These are phyloP conservation scores for Cerceris ruficornis DNA, from an alignment of 2,888 invertebrate genomes.

Conservation along the genomic window DNA sequence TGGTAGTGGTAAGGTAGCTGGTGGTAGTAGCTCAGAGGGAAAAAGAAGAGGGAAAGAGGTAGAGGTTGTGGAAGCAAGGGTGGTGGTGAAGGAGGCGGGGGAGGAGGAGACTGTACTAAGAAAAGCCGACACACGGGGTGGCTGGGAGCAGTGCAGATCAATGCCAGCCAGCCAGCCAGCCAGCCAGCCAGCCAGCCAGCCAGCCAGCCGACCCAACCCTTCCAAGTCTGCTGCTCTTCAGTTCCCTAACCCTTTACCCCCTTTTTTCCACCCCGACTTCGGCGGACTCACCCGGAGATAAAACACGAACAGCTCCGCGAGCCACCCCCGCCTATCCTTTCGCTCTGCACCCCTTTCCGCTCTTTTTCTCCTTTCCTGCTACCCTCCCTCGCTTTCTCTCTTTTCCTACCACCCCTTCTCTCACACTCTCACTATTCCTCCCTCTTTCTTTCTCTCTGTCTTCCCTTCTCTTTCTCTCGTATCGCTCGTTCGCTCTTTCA, in stretches of 20 bases:
- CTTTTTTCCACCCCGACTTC: slow-evolving; percentile 67
- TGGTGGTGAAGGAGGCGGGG: slow-evolving; percentile 46
- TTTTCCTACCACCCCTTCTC: slow-evolving; percentile 16
- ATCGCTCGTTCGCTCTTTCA: slow-evolving; percentile 12
- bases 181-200: slow-evolving; percentile 61
- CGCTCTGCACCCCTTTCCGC: slow-evolving; percentile 17
- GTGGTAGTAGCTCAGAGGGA: slow-evolving; percentile 63
- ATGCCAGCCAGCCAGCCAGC: slow-evolving; percentile 66
- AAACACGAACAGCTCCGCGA: slow-evolving; percentile 72
- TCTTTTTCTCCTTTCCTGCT: slow-evolving; percentile 16
- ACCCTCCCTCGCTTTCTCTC: slow-evolving; percentile 12
- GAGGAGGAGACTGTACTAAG: slow-evolving; percentile 70
- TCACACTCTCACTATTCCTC: slow-evolving; percentile 11
- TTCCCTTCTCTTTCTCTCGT: slow-evolving; percentile 33
- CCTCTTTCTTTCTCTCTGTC: slow-evolving; percentile 19
- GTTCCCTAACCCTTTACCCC: slow-evolving; percentile 70
- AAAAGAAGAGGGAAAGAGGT: slow-evolving; percentile 64
- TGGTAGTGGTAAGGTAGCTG: slow-evolving; percentile 42
- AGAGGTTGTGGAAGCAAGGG: slow-evolving; percentile 60
- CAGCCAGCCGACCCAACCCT: slow-evolving; percentile 69
- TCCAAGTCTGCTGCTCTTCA: slow-evolving; percentile 70
- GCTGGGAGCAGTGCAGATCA: slow-evolving; percentile 72
- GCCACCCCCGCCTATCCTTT: slow-evolving; percentile 55
- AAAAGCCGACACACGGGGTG: slow-evolving; percentile 75
- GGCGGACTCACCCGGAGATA: slow-evolving; percentile 71